A percentile compares a stretch with the other conserved stretches of the same genome.
phyloP scores from a whole-genome alignment of 2,797 vertebrate species.

The Malurus leucopterus region DNA sequence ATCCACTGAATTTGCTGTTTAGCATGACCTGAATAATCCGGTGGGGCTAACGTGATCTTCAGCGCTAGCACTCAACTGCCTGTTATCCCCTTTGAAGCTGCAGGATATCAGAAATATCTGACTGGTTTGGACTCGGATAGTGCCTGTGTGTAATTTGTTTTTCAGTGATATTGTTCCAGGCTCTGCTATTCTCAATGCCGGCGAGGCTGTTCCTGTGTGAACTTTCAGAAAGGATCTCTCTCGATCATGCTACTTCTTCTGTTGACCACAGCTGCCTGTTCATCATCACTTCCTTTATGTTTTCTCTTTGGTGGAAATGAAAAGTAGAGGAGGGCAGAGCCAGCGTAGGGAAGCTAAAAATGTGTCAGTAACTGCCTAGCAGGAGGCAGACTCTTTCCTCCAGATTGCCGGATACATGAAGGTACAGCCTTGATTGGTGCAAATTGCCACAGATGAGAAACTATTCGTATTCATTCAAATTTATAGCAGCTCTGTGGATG shows the following conservation, averaged over 20 bases:
- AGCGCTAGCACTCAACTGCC: constrained; percentile 45
- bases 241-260: neutral
- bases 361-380: neutral
- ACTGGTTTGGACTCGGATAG: constrained; percentile 27
- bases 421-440: constrained; percentile 16
- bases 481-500: neutral
- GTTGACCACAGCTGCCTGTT: constrained; percentile 8
- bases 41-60: constrained; percentile 54
- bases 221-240: neutral
- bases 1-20: constrained; percentile 63
- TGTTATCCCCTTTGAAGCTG: constrained; percentile 53
- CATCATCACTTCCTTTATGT: neutral
- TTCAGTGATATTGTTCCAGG: constrained; percentile 7
- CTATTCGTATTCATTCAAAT: neutral
- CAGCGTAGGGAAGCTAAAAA: neutral
- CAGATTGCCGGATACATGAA: neutral
- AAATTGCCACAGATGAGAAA: constrained; percentile 1
- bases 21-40: constrained; percentile 62
- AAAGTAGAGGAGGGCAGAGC: constrained; percentile 14
- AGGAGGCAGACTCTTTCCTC: constrained; percentile 10
- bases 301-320: constrained; percentile 6
- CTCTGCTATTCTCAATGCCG: neutral
- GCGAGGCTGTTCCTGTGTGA: neutral
- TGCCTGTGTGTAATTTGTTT: constrained; percentile 39
- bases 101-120: constrained; percentile 56